These are phyloP conservation scores for Clarias gariepinus DNA, from an alignment of 2,113 vertebrate species.

Conservation along the genomic window DNA sequence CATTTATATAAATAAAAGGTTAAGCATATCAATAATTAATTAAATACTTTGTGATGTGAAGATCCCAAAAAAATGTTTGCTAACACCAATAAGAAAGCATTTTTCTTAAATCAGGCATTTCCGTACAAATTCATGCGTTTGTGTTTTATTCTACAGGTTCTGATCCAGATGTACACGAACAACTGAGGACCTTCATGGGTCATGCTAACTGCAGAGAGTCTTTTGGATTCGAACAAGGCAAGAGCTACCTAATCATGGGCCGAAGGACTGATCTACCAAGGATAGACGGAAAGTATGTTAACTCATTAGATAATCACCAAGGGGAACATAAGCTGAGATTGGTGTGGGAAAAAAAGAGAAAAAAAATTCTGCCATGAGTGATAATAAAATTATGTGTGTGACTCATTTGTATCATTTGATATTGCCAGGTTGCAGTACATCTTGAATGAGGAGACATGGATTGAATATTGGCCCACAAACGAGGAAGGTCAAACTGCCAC, in stretches of 20 bases:
- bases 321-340: too few species aligned
- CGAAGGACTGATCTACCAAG: conserved; percentile 30
- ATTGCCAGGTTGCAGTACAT: conserved; percentile 63
- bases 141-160: conserved; percentile 53
- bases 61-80: too few species aligned
- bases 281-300: conserved; percentile 16
- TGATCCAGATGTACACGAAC: conserved; percentile 45
- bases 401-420: too few species aligned
- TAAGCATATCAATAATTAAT: too few species aligned
- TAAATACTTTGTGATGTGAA: too few species aligned
- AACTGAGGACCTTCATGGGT: conserved; percentile 60
- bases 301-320: neutral
- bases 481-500: conserved; percentile 50
- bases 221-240: conserved; percentile 46
- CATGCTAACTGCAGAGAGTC: conserved; percentile 61
- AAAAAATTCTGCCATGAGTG: too few species aligned
- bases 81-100: too few species aligned
- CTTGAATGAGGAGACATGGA: conserved; percentile 67
- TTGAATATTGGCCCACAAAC: conserved; percentile 72
- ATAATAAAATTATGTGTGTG: too few species aligned
- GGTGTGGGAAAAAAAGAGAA: too few species aligned
- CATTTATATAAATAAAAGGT: too few species aligned
- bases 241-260: conserved; percentile 71
- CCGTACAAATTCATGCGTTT: neutral
- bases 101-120: too few species aligned